Conservation (phyloP, 2,888 invertebrate genomes). For the Leptinotarsa haldemani region DNA sequence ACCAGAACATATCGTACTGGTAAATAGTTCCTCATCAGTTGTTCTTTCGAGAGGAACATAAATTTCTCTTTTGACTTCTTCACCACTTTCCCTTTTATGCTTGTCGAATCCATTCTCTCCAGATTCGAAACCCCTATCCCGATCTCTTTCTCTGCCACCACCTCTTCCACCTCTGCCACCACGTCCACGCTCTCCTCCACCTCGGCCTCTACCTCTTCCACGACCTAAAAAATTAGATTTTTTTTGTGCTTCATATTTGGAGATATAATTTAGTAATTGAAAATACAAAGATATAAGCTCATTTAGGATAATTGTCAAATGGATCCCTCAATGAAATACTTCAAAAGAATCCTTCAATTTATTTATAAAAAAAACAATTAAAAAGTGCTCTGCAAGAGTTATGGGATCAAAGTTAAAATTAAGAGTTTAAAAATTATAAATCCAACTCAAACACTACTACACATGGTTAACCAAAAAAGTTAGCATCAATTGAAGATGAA, state of each 20-base stretch:
- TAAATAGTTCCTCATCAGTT: constrained; percentile 79
- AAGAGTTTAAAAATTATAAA: no score
- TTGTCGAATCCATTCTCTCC: constrained; percentile 27
- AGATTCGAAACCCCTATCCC: constrained; percentile 49
- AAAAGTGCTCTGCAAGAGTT: no score
- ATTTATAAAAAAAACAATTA: background rate
- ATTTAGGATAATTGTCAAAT: no score
- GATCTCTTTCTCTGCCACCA: constrained; percentile 52
- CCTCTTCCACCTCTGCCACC: constrained; percentile 50
- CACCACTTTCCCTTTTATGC: constrained; percentile 39
- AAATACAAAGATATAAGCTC: no score
- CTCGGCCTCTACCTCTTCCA: constrained; percentile 45
- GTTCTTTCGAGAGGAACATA: constrained; percentile 82
- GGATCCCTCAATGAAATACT: no score
- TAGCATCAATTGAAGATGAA: no score
- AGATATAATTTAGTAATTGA: background rate
- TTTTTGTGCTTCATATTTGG: background rate
- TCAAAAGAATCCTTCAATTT: no score
- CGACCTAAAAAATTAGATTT: constrained; percentile 29
- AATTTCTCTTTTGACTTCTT: constrained; percentile 71
- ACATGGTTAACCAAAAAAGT: no score
- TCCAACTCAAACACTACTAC: no score
- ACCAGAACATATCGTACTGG: constrained; percentile 59
- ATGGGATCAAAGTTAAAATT: no score
- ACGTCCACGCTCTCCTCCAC: constrained; percentile 48